Evolutionary conservation across 35 echinoderm and acorn worm genomes (phyloP).

Genomic region (Lytechinus pictus): DNA sequence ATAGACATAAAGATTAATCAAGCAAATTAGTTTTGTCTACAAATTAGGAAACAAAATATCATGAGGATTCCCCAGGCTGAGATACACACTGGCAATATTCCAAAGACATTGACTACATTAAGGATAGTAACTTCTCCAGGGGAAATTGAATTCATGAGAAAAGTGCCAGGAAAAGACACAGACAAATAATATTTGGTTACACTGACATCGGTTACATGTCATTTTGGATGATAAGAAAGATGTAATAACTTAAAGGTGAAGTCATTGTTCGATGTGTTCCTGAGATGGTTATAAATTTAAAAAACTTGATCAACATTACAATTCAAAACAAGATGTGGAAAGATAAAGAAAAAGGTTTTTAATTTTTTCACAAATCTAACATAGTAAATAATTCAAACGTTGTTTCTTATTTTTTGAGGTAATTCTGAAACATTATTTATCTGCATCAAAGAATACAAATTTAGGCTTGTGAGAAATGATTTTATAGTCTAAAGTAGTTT

Average conservation of each 20-base stretch:
- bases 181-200: background rate
- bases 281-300: no score
- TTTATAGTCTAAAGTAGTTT: no score
- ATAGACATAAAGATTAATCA: background rate
- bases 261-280: background rate
- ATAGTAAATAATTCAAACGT: no score
- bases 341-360: no score
- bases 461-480: no score
- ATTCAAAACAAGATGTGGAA: no score
- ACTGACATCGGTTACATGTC: background rate
- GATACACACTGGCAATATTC: background rate
- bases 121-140: background rate
- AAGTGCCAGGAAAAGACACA: background rate
- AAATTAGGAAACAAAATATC: background rate
- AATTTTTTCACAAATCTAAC: no score
- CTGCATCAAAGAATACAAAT: no score
- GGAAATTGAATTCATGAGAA: constrained; percentile 1
- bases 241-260: background rate
- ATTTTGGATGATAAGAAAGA: background rate
- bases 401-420: no score
- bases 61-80: background rate
- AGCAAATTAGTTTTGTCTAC: background rate
- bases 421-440: no score
- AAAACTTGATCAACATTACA: no score
- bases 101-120: background rate